Evolutionary conservation across 2,888 invertebrate species (phyloP), one percentile per base, ranked within the genome.

Genomic region (Hydropsyche betteni): DNA sequence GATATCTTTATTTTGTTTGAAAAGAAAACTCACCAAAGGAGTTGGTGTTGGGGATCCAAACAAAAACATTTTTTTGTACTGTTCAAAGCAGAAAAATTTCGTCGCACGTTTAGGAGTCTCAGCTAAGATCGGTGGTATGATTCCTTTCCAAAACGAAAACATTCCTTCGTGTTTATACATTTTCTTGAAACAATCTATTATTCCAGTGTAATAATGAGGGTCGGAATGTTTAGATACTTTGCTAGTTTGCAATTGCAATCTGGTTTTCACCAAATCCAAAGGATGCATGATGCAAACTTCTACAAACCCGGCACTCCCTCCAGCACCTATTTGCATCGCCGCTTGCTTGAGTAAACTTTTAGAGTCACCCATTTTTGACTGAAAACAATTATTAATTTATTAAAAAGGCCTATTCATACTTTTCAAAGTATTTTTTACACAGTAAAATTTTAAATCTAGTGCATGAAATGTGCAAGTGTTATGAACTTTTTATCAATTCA

Each of bases 221-320:
- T 90, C 90, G 75, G 86, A 82, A 76, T 80, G 81, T 70, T 64
- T 80, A 50, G 80, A 79, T 34, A 79, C 81, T 80, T 85, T 85
- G 74, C 84, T 85, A 12, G 86, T 86, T 84, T 94, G 94, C 69
- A 95, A 85, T 85, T 95, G 95, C 80, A 95, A 89, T 80, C 98
- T 89, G 1, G 98, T 98, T 86, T 98, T 98, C 2, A 98, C 91
- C 77, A 98, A 88, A 85, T 98, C 98, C 83, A 98, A 86, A 0
- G 98, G 98, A 86, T 98, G 97, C 97, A 98, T 98, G 72, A 97
- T 92, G 83, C 95, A 96, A 78, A 97, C 96, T 89, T 98, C 97
- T 69, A 97, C 91, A 85, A 98, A 96, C 84, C 95, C 95, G 81
- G 97, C 97, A 80, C 94, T 94, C 74, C 97, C 97, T 78, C 97